A percentile compares a stretch with the other conserved stretches of the same genome.
Evolutionary conservation across 2,113 vertebrate genomes (phyloP).

Genomic region (Cromileptes altivelis): DNA sequence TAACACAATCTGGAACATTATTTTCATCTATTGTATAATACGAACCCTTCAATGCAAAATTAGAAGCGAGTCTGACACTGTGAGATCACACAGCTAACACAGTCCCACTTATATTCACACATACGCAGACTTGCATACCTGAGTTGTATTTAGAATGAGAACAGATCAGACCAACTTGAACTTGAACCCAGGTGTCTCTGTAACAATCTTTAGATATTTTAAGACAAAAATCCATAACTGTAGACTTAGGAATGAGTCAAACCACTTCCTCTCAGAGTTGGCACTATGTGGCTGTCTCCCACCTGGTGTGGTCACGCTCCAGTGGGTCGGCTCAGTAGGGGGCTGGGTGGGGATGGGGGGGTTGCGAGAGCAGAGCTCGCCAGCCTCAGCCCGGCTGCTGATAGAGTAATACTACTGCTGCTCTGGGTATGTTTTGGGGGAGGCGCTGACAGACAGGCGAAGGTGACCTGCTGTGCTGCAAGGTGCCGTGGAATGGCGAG

Average conservation of each 20-base stretch:
- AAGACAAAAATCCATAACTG: constrained; percentile 29
- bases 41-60: not conserved
- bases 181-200: not conserved
- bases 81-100: not conserved
- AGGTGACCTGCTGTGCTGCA: constrained; percentile 61
- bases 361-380: constrained; percentile 6
- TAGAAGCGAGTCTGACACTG: not conserved
- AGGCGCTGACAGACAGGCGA: constrained; percentile 61
- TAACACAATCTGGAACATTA: not conserved
- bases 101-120: not conserved
- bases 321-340: constrained; percentile 36
- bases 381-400: constrained; percentile 48
- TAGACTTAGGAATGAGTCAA: constrained; percentile 32
- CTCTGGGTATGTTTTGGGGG: constrained; percentile 51
- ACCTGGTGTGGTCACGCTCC: constrained; percentile 60
- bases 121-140: not conserved
- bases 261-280: constrained; percentile 52
- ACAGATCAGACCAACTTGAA: constrained; percentile 1
- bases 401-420: constrained; percentile 52
- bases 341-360: not conserved
- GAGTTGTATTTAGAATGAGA: not conserved
- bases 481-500: constrained; percentile 41
- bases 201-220: constrained; percentile 25
- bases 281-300: constrained; percentile 46
- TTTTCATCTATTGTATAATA: not conserved